Percentiles rank a stretch among this genome's conserved stretches.
Conservation (phyloP, 2,113 vertebrate genomes). For the Chascanopsetta lugubris region DNA sequence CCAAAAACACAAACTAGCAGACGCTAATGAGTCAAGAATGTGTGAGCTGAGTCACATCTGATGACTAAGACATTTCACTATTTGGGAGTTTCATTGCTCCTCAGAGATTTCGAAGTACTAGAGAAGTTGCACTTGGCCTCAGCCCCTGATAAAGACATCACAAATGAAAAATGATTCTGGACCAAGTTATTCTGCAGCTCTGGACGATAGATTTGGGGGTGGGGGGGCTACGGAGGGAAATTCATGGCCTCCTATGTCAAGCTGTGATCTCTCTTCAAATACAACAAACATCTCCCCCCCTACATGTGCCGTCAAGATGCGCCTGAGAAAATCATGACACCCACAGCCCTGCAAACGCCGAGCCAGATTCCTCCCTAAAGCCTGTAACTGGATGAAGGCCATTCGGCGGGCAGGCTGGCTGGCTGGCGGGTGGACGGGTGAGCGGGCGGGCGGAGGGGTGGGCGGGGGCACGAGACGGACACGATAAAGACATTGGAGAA, state of each 20-base stretch:
- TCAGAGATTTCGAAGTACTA: background rate
- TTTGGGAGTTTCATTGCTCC: background rate
- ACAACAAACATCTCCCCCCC: conserved; percentile 44
- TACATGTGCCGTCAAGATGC: conserved; percentile 73
- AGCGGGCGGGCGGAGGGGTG: no score
- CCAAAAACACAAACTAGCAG: no score
- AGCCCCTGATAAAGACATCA: background rate
- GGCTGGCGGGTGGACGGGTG: no score
- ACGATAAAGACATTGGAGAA: conserved; percentile 21
- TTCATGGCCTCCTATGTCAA: conserved; percentile 44
- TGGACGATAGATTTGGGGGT: conserved; percentile 13
- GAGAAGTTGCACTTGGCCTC: background rate
- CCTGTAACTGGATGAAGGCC: conserved; percentile 24
- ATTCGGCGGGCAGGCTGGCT: background rate
- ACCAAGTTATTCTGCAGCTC: conserved; percentile 1
- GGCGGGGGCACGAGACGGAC: no score
- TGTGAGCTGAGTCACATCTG: background rate
- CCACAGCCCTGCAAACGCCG: conserved; percentile 3
- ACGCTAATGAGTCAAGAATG: no score
- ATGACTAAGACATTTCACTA: background rate
- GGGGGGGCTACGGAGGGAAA: conserved; percentile 23
- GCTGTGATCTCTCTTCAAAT: conserved; percentile 52
- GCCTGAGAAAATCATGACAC: conserved; percentile 45
- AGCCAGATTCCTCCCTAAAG: conserved; percentile 8
- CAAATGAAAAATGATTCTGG: conserved; percentile 11